phyloP scores from a whole-genome alignment of 2,888 invertebrate genomes.

The Hypercompe scribonia region DNA sequence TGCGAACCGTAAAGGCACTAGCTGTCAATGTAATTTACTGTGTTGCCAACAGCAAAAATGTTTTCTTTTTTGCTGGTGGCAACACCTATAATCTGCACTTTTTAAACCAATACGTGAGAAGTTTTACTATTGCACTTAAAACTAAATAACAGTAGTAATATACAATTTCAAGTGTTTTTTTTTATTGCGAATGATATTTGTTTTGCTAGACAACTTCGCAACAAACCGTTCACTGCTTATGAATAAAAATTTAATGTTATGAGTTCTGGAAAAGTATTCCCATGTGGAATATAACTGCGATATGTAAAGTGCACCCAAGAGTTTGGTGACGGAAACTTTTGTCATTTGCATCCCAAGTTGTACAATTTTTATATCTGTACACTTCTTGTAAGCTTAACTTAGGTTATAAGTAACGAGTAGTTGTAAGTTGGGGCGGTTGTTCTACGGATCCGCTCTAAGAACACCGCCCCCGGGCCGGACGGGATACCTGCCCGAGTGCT shows the following conservation, averaged over 20 bases:
- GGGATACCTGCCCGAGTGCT: too few relatives aligned
- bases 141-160: not conserved
- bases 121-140: not conserved
- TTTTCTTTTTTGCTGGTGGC: too few relatives aligned
- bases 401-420: not conserved
- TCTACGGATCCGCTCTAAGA: too few relatives aligned
- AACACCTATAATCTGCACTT: not conserved
- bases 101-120: not conserved
- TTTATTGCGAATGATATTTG: conserved; percentile 4
- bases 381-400: not conserved
- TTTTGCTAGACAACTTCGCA: not conserved
- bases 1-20: too few relatives aligned
- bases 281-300: conserved; percentile 7
- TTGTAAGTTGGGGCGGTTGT: too few relatives aligned
- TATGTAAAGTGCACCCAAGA: conserved; percentile 7
- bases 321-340: conserved; percentile 3
- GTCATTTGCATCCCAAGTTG: conserved; percentile 1
- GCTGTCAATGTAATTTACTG: too few relatives aligned
- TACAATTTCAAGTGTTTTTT: conserved; percentile 11
- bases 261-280: conserved; percentile 2
- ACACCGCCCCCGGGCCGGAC: too few relatives aligned
- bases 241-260: conserved; percentile 35
- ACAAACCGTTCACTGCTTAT: conserved; percentile 23
- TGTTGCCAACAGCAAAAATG: too few relatives aligned
- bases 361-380: not conserved